Evolutionary conservation across 2,888 invertebrate genomes (phyloP).

Genomic region (Leptinotarsa peninsularis): DNA sequence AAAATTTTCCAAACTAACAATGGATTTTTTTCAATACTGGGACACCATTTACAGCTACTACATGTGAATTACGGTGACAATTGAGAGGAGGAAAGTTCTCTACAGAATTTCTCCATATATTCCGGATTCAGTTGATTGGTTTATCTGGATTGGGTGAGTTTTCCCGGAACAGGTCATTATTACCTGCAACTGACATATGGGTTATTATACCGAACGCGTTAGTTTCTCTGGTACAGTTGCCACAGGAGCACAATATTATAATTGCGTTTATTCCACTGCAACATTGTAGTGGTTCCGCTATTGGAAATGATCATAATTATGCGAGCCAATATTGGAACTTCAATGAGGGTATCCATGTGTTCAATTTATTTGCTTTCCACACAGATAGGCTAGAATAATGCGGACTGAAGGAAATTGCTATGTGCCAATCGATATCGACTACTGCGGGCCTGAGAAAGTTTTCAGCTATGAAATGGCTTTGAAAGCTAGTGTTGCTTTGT

Average conservation of each 20-base stretch:
- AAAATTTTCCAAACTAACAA: too few relatives aligned
- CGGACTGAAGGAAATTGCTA: neutral
- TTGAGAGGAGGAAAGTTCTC: too few relatives aligned
- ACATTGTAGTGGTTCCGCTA: neutral
- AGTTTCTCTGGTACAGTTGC: conserved; percentile 1
- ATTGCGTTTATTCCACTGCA: conserved; percentile 9
- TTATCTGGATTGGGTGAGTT: neutral
- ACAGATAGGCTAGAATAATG: conserved; percentile 1
- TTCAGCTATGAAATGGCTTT: neutral
- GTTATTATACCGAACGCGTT: neutral
- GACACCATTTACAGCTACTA: too few relatives aligned
- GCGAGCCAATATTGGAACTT: conserved; percentile 13
- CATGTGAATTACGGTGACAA: too few relatives aligned
- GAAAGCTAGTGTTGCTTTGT: too few relatives aligned
- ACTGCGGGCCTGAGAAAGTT: neutral
- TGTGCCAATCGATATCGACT: neutral
- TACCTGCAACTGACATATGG: conserved; percentile 1
- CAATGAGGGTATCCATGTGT: conserved; percentile 1
- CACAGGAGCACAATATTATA: conserved; percentile 22
- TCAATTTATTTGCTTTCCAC: conserved; percentile 5
- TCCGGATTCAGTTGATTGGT: neutral
- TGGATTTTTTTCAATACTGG: too few relatives aligned
- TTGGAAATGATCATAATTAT: conserved; percentile 15
- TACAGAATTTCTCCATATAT: neutral
- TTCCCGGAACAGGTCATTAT: neutral